phyloP scores from a whole-genome alignment of 2,888 invertebrate genomes.

The Venustoraphidia nigricollis region DNA sequence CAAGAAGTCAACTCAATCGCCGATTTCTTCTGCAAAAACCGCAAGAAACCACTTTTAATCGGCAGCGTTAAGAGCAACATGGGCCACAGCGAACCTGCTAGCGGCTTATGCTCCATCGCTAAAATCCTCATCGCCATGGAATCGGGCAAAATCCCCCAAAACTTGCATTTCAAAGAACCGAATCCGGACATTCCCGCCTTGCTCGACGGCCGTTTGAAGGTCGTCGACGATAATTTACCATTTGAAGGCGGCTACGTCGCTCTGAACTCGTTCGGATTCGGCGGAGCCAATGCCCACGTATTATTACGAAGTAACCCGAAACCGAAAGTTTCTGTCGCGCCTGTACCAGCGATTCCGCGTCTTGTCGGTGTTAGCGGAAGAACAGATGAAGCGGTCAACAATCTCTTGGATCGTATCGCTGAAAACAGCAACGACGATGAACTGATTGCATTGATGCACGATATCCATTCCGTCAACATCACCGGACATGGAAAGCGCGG shows the following conservation, averaged over 20 bases:
- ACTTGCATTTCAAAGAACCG: constrained; percentile 76
- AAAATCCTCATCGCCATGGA: constrained; percentile 92
- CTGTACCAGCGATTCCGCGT: constrained; percentile 41
- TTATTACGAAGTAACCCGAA: constrained; percentile 67
- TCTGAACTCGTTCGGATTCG: constrained; percentile 95
- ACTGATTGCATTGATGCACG: constrained; percentile 60
- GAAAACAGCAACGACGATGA: constrained; percentile 46
- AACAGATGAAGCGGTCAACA: constrained; percentile 60
- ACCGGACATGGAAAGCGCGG: constrained; percentile 70
- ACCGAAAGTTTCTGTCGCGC: constrained; percentile 40
- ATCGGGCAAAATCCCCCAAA: constrained; percentile 71
- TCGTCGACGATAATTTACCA: constrained; percentile 61
- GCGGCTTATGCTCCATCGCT: constrained; percentile 79
- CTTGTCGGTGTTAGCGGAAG: constrained; percentile 71
- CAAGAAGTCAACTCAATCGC: constrained; percentile 93
- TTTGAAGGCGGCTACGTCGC: constrained; percentile 89
- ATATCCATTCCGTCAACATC: constrained; percentile 53
- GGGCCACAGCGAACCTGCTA: constrained; percentile 94
- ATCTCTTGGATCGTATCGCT: constrained; percentile 45
- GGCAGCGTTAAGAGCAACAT: constrained; percentile 98
- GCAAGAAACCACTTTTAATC: constrained; percentile 66
- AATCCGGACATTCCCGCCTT: constrained; percentile 88
- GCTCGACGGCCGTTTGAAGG: constrained; percentile 73
- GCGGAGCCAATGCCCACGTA: constrained; percentile 91
- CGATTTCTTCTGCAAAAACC: constrained; percentile 74